phyloP scores from a whole-genome alignment of 2,888 invertebrate genomes.

The Camptogramma bilineatum region DNA sequence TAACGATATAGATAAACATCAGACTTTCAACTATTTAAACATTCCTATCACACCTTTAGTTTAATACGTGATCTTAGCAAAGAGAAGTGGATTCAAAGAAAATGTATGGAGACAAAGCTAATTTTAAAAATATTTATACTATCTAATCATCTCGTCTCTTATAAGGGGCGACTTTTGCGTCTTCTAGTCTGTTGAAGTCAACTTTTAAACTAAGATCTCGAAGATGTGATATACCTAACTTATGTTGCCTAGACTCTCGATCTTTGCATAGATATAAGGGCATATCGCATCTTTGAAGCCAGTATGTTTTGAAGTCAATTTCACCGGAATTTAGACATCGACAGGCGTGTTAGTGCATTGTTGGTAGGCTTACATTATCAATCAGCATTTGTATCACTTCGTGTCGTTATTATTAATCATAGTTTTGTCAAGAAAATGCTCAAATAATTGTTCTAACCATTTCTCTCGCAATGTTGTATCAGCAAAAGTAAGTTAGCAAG shows the following conservation, averaged over 20 bases:
- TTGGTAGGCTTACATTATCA: constrained; percentile 25
- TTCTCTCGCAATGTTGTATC: too few relatives aligned
- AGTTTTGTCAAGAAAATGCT: not conserved
- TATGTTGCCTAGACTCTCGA: not conserved
- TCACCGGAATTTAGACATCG: not conserved
- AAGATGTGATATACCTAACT: not conserved
- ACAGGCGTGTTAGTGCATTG: constrained; percentile 12
- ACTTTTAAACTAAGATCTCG: not conserved
- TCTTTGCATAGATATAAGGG: not conserved
- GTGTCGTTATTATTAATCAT: constrained; percentile 1
- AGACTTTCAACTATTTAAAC: constrained; percentile 22
- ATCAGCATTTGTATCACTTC: constrained; percentile 21
- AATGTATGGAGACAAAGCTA: constrained; percentile 31
- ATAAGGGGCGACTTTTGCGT: not conserved
- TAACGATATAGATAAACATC: constrained; percentile 12
- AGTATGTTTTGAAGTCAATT: not conserved
- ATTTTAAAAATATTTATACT: constrained; percentile 36
- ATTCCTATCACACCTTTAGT: constrained; percentile 34
- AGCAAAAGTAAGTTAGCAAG: too few relatives aligned
- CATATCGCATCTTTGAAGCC: constrained; percentile 2
- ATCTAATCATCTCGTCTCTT: constrained; percentile 18
- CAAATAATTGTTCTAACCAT: too few relatives aligned
- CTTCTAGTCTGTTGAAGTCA: constrained; percentile 9
- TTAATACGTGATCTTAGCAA: constrained; percentile 11
- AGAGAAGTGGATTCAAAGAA: constrained; percentile 15